Evolutionary conservation across 2,888 invertebrate genomes (phyloP).

Genomic region (Oxyteleia sp.): DNA sequence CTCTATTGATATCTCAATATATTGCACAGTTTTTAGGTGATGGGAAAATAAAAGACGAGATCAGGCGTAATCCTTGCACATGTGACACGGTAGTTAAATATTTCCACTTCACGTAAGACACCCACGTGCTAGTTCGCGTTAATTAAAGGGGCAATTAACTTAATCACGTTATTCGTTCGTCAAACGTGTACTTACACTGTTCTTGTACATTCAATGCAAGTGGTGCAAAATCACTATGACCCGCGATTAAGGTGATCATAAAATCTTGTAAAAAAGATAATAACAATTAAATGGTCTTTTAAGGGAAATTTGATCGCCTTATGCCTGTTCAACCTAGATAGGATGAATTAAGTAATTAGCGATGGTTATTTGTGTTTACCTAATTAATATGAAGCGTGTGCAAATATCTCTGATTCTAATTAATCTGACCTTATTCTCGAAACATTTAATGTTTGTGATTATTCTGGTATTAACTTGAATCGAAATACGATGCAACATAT

Average conservation of each 20-base stretch:
- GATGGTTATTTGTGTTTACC: not conserved
- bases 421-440: not conserved
- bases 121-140: slow-evolving; percentile 73
- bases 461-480: slow-evolving; percentile 1
- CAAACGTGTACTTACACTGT: slow-evolving; percentile 70
- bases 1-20: slow-evolving; percentile 10
- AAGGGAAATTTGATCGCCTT: not conserved
- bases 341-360: slow-evolving; percentile 6
- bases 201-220: slow-evolving; percentile 43
- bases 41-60: slow-evolving; percentile 62
- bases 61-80: slow-evolving; percentile 75
- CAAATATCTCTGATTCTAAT: slow-evolving; percentile 9
- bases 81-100: slow-evolving; percentile 80
- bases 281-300: slow-evolving; percentile 14
- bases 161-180: slow-evolving; percentile 79
- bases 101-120: slow-evolving; percentile 76
- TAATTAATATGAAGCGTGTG: slow-evolving; percentile 2
- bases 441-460: not conserved
- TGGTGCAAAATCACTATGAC: slow-evolving; percentile 54
- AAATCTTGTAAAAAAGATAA: slow-evolving; percentile 8
- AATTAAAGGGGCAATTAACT: slow-evolving; percentile 82
- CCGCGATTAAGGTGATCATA: slow-evolving; percentile 27
- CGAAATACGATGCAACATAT: not conserved
- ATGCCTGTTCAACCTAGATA: not conserved
- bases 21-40: slow-evolving; percentile 26